Evolutionary conservation across 2,113 vertebrate genomes (phyloP).

Genomic region (Sarotherodon lohbergeri): DNA sequence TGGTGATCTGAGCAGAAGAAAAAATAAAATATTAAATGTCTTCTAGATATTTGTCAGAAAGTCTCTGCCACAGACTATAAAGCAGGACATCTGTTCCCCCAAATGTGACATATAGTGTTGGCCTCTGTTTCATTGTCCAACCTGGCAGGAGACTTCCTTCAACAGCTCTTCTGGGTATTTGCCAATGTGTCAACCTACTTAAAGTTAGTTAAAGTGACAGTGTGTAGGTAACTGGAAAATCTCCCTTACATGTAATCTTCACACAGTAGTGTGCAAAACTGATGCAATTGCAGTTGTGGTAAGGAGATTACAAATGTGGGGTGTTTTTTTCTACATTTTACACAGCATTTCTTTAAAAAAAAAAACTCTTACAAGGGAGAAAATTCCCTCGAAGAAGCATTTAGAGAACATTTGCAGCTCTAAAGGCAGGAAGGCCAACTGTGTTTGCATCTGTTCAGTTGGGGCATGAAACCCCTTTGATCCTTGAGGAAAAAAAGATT

Average conservation of each 20-base stretch:
- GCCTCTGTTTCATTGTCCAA: background rate
- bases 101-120: background rate
- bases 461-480: background rate
- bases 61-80: background rate
- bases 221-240: background rate
- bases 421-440: background rate
- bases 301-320: background rate
- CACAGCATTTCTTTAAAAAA: background rate
- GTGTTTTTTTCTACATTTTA: background rate
- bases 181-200: background rate
- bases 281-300: background rate
- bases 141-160: background rate
- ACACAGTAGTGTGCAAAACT: background rate
- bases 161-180: background rate
- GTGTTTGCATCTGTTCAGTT: background rate
- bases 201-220: background rate
- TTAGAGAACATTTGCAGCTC: background rate
- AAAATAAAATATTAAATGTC: background rate
- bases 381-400: background rate
- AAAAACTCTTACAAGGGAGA: background rate
- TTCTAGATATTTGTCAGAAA: background rate
- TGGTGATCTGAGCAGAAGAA: background rate
- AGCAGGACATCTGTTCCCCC: conserved; percentile 15
- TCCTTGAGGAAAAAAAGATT: background rate
- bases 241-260: background rate